Base-by-base conservation (phyloP, 2,888 invertebrate species). In the Danaus chrysippus region DNA sequence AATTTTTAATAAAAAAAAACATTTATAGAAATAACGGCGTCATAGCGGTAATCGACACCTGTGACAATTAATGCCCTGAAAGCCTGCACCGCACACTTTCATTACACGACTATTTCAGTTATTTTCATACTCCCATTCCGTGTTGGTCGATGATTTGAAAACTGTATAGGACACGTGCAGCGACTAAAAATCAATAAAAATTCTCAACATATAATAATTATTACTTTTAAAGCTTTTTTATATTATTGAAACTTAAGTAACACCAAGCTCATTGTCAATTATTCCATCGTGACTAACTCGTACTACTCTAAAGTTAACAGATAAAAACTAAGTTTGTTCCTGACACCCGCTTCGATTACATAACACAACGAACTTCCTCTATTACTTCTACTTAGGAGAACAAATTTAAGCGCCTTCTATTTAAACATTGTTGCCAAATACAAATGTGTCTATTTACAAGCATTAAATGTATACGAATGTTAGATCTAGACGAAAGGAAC, bases 291-390 rank as follows among this genome's bases (percentile, higher is more conserved):
- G 75, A 76, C 75, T 74, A 17, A 75, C 75, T 74, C 17, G 65
- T 60, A 64, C 79, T 77, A 78, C 76, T 77, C 73, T 72, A 75
- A 82, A 84, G 79, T 82, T 84, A 76, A 76, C 78, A 78, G 82
- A 85, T 85, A 85, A 84, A 85, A 86, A 86, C 82, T 84, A 76
- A 82, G 78, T 83, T 83, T 76, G 77, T 76, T 76, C 76, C 72
- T 74, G 75, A 76, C 68, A 68, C 67, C 63, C 73, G 80, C 75
- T 82, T 82, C 82, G 82, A 84, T 84, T 85, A 86, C 82, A 76
- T 77, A 83, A 83, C 78, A 76, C 77, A 76, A 72, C 75, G 75
- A 84, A 83, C 79, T 86, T 84, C 79, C 77, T 74, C 82, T 82
- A 83, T 84, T 82, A 81, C 82, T 78, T 75, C 81, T 83, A 81